phyloP scores from a whole-genome alignment of 2,888 invertebrate genomes.

The Gryllus longicercus region DNA sequence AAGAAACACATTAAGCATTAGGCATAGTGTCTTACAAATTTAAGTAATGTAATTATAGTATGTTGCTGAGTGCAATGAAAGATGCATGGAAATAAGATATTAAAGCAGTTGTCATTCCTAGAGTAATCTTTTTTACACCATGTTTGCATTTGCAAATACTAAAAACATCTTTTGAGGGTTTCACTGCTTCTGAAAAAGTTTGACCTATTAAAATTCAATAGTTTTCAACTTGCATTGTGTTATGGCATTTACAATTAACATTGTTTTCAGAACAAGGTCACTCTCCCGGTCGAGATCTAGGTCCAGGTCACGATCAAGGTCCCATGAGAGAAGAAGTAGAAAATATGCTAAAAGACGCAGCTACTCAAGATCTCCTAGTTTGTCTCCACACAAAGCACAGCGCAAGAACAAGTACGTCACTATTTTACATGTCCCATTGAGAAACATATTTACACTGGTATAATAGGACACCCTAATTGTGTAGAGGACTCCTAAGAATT shows the following conservation, averaged over 20 bases:
- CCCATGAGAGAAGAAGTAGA: constrained; percentile 39
- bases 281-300: constrained; percentile 40
- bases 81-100: no score
- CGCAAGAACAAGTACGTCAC: constrained; percentile 28
- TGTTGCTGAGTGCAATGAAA: no score
- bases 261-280: constrained; percentile 34
- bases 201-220: background rate
- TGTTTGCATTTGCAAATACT: no score
- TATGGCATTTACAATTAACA: background rate
- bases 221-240: background rate
- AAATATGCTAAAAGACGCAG: constrained; percentile 39
- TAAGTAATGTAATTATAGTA: no score
- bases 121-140: no score
- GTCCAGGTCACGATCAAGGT: constrained; percentile 42
- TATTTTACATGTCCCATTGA: background rate
- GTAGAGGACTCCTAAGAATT: no score
- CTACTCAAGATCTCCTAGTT: constrained; percentile 37
- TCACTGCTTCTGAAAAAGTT: no score
- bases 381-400: constrained; percentile 29
- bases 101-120: no score
- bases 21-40: no score
- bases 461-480: no score
- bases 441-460: no score
- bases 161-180: background rate
- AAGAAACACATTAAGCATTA: no score